A percentile compares a stretch with the other conserved stretches of the same genome.
Conservation (phyloP, 2,113 vertebrate genomes). For the Cebus imitator region DNA sequence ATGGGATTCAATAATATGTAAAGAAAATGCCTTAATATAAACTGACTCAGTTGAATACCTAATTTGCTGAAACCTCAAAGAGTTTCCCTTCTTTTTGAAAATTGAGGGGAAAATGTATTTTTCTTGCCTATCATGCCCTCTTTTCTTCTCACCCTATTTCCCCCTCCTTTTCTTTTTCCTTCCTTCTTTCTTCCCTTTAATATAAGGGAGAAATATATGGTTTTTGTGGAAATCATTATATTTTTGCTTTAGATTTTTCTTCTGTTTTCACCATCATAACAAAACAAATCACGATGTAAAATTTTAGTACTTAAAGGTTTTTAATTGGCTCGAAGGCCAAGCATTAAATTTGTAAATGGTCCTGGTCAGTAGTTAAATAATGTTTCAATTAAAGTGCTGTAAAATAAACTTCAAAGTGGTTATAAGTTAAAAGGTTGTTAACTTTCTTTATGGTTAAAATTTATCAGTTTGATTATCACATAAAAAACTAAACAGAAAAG, state of each 20-base stretch:
- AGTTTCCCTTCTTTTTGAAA: constrained; percentile 83
- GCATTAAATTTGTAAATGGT: constrained; percentile 86
- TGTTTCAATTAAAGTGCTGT: constrained; percentile 84
- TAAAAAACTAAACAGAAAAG: constrained; percentile 31
- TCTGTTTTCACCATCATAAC: constrained; percentile 78
- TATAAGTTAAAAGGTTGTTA: constrained; percentile 76
- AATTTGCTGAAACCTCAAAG: constrained; percentile 79
- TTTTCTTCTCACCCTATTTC: not conserved
- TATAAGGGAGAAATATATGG: constrained; percentile 71
- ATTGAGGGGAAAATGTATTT: constrained; percentile 60
- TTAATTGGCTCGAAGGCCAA: constrained; percentile 86
- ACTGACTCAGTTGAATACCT: constrained; percentile 80
- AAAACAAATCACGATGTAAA: constrained; percentile 85
- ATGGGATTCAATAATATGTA: constrained; percentile 99
- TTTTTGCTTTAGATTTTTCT: constrained; percentile 84
- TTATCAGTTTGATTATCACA: not conserved
- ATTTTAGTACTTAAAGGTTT: constrained; percentile 87
- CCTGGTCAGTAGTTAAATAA: constrained; percentile 83
- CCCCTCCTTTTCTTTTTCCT: not conserved
- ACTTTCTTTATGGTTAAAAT: constrained; percentile 66
- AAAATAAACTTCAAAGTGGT: constrained; percentile 88
- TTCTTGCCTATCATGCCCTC: constrained; percentile 62
- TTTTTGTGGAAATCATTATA: constrained; percentile 83
- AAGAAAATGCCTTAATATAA: constrained; percentile 87
- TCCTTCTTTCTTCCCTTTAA: constrained; percentile 19